Base-by-base conservation (phyloP, 2,113 vertebrate genomes). In the Hypanus sabinus region DNA sequence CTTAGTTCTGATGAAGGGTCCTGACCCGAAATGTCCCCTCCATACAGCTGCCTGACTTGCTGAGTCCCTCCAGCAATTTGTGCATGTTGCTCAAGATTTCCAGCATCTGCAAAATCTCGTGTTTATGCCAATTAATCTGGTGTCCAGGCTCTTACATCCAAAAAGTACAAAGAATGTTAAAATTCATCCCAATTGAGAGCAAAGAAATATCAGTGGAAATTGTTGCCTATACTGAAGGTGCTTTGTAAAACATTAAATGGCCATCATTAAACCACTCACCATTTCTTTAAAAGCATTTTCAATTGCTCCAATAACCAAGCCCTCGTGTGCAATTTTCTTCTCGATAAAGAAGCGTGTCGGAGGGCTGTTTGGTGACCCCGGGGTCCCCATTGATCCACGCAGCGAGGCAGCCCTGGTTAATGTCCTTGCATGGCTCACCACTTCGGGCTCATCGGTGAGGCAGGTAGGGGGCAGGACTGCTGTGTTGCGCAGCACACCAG, bases 231-330 rank as follows among this genome's bases (percentile, higher is more conserved):
- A 33, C 8, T 85, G 60, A 36, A n/a, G n/a, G 22, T 0, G 36
- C 65, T 68, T 91, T 70, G 27, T 38, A 24, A 85, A 57, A 8
- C 55, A 70, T 55, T 38, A 71, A 71, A 93, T 71, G 70, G 16
- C 22, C 5, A 16, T 33, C 24, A 46, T 57, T 14, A 94, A 79
- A 30, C 90, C 16, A 96, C 97, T 27, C 96, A 99, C 99, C 99
- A 99, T 99, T 95, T 99, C 98, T 96, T 97, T 99, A 96, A 99
- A 99, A 0, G 99, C 98, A 16, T 98, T 99, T 96, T 99, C 99
- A 9, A 99, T 97, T 93, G 99, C 99, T 55, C 99, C 99, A 14
- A 98, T 96, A 94, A 99, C 97, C 94, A 99, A 97, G 96, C 98
- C 98, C 96, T 99, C 98, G 0, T 99, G 99, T 0, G 97, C 97